Conservation (phyloP, 2,113 vertebrate genomes). For the Spea multiplicata region DNA sequence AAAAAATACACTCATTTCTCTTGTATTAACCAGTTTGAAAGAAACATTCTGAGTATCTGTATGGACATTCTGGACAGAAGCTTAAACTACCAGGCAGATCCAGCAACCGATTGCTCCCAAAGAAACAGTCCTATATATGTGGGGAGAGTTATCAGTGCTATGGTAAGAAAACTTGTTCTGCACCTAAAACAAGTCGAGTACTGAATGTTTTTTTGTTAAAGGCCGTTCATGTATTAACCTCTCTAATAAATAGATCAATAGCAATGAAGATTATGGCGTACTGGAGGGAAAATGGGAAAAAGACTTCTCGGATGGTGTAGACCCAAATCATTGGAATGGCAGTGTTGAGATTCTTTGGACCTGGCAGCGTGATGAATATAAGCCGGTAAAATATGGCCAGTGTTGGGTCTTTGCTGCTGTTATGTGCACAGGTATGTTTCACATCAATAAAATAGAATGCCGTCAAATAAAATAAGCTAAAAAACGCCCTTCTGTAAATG, state of each 20-base stretch:
- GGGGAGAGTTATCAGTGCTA: constrained; percentile 80
- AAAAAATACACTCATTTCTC: background rate
- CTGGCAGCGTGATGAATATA: constrained; percentile 69
- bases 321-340: constrained; percentile 76
- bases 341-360: constrained; percentile 76
- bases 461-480: no score
- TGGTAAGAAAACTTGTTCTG: constrained; percentile 68
- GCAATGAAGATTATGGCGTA: constrained; percentile 81
- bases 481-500: no score
- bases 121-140: constrained; percentile 79
- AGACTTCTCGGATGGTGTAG: constrained; percentile 52
- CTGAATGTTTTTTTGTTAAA: background rate
- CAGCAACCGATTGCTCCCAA: constrained; percentile 61
- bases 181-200: no score
- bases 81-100: constrained; percentile 61
- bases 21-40: constrained; percentile 75
- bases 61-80: constrained; percentile 77
- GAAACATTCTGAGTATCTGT: constrained; percentile 75
- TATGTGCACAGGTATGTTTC: constrained; percentile 80
- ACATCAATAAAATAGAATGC: background rate
- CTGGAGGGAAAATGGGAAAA: constrained; percentile 78
- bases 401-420: constrained; percentile 94
- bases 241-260: constrained; percentile 75
- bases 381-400: constrained; percentile 80
- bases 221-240: background rate